Percentiles rank a stretch among this genome's conserved stretches.
Conservation (phyloP, 2,113 vertebrate species). For the Choloepus hoffmanni region DNA sequence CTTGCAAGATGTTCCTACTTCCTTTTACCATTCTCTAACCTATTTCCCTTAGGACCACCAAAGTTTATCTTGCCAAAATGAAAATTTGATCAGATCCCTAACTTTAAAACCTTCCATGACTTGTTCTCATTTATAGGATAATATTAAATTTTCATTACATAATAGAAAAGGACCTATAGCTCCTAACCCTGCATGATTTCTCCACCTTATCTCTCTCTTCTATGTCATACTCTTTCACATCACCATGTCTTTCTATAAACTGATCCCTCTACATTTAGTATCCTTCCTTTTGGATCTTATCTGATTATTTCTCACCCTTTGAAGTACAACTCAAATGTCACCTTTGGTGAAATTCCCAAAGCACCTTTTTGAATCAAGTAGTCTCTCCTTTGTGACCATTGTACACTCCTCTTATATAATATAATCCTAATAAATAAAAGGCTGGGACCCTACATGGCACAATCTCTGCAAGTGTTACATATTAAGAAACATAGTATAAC, state of each 20-base stretch:
- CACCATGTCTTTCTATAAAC: neutral
- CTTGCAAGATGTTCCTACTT: no score
- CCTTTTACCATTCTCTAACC: no score
- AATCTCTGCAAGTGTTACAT: neutral
- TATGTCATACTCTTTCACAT: neutral
- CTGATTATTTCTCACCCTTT: neutral
- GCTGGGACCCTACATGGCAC: neutral
- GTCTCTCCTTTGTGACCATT: neutral
- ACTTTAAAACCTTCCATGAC: neutral
- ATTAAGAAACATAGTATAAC: neutral
- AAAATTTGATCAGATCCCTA: neutral
- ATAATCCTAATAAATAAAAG: neutral
- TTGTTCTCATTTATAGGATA: conserved; percentile 1
- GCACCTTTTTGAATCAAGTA: neutral
- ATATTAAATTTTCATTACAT: neutral
- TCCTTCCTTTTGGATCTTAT: neutral
- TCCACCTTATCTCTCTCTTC: neutral
- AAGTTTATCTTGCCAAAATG: neutral
- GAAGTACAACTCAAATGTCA: neutral
- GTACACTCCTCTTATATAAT: neutral
- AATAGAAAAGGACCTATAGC: neutral
- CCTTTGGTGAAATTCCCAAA: neutral
- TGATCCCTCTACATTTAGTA: neutral
- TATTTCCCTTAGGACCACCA: no score
- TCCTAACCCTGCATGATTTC: neutral